These are phyloP conservation scores for Crenuchus spilurus DNA, from an alignment of 2,797 vertebrate species.

Conservation along the genomic window DNA sequence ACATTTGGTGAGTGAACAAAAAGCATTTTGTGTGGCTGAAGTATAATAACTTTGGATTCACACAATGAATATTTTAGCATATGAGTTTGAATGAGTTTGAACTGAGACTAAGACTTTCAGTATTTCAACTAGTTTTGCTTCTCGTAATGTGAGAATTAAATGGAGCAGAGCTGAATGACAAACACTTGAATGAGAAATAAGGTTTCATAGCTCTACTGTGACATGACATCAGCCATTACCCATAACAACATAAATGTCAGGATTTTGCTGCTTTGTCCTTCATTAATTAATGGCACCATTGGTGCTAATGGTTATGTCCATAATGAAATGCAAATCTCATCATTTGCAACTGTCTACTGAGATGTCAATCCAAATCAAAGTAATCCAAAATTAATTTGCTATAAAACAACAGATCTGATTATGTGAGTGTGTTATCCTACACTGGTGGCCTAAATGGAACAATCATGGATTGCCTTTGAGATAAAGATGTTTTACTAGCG, in stretches of 20 bases:
- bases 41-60: conserved; percentile 32
- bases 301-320: conserved; percentile 28
- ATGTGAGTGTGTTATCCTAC: neutral
- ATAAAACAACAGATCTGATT: neutral
- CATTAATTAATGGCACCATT: conserved; percentile 41
- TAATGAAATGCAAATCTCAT: conserved; percentile 49
- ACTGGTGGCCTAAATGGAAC: neutral
- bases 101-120: conserved; percentile 2
- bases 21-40: conserved; percentile 38
- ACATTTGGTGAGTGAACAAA: conserved; percentile 38
- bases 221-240: conserved; percentile 31
- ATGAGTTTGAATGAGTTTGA: conserved; percentile 5
- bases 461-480: neutral
- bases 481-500: neutral
- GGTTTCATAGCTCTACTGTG: neutral
- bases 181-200: conserved; percentile 18
- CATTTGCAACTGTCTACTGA: conserved; percentile 43
- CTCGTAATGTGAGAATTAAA: conserved; percentile 25
- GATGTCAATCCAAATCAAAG: conserved; percentile 39
- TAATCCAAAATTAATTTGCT: conserved; percentile 29
- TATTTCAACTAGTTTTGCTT: neutral
- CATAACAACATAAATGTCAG: conserved; percentile 24
- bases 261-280: conserved; percentile 25
- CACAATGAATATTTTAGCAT: conserved; percentile 8
- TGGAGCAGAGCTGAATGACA: conserved; percentile 25